These are phyloP conservation scores for Acleris cristana DNA, from an alignment of 2,888 invertebrate species.

Conservation along the genomic window DNA sequence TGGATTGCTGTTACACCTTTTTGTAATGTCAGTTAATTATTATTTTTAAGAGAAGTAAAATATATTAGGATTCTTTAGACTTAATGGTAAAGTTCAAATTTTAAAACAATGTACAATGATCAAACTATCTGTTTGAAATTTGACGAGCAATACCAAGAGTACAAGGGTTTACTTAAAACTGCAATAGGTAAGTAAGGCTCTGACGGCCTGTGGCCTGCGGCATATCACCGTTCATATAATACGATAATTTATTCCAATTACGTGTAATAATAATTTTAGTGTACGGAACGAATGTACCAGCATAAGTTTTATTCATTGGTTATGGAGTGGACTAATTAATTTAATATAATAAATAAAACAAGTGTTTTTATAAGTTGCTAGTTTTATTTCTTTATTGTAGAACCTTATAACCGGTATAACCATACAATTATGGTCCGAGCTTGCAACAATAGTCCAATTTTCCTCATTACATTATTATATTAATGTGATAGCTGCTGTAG, in stretches of 20 bases:
- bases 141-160: slow-evolving; percentile 70
- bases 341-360: slow-evolving; percentile 49
- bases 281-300: slow-evolving; percentile 46
- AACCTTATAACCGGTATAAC: too few species aligned
- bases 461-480: too few species aligned
- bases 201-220: slow-evolving; percentile 48
- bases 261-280: slow-evolving; percentile 51
- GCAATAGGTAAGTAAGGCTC: slow-evolving; percentile 50
- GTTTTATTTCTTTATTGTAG: too few species aligned
- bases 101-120: slow-evolving; percentile 56
- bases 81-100: slow-evolving; percentile 62
- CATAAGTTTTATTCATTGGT: slow-evolving; percentile 69
- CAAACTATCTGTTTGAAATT: slow-evolving; percentile 57
- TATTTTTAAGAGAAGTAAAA: slow-evolving; percentile 41
- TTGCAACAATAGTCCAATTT: too few species aligned
- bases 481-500: too few species aligned
- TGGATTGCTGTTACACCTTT: slow-evolving; percentile 5
- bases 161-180: slow-evolving; percentile 61
- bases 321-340: slow-evolving; percentile 72
- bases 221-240: slow-evolving; percentile 62
- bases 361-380: slow-evolving; percentile 46
- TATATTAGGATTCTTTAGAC: slow-evolving; percentile 49
- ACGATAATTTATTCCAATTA: slow-evolving; percentile 56
- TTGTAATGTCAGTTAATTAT: slow-evolving; percentile 41
- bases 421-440: too few species aligned